These are phyloP conservation scores for Gadus chalcogrammus DNA, from an alignment of 2,113 vertebrate species.

Conservation along the genomic window DNA sequence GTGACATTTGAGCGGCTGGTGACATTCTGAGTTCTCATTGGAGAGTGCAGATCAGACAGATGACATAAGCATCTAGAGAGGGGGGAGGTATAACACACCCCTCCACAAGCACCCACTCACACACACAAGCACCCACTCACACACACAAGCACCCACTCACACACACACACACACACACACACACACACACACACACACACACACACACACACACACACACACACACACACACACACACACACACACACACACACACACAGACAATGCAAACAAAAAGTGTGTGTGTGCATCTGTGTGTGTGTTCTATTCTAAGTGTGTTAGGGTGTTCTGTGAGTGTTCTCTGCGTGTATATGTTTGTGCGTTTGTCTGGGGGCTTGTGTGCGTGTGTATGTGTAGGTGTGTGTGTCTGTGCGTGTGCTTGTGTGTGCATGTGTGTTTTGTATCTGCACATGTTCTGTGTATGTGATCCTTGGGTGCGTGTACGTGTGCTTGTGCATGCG, in stretches of 20 bases:
- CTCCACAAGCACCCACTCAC: conserved; percentile 12
- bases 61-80: conserved; percentile 26
- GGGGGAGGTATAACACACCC: conserved; percentile 13
- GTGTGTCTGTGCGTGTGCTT: neutral
- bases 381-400: neutral
- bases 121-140: neutral
- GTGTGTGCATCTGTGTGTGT: neutral
- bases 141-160: neutral
- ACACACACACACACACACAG: neutral
- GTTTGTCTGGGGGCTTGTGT: conserved; percentile 6
- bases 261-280: neutral
- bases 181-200: neutral
- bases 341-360: no score
- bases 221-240: neutral
- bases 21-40: conserved; percentile 59
- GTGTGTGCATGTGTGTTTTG: neutral
- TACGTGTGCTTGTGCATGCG: neutral
- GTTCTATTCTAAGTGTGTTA: no score
- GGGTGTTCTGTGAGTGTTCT: no score
- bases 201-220: neutral
- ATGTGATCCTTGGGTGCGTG: no score
- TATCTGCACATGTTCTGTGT: no score
- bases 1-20: conserved; percentile 52
- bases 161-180: neutral
- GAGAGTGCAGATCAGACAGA: conserved; percentile 22